Evolutionary conservation across 1,140 invertebrate species (phyloP).

Genomic region (Cepaea nemoralis): DNA sequence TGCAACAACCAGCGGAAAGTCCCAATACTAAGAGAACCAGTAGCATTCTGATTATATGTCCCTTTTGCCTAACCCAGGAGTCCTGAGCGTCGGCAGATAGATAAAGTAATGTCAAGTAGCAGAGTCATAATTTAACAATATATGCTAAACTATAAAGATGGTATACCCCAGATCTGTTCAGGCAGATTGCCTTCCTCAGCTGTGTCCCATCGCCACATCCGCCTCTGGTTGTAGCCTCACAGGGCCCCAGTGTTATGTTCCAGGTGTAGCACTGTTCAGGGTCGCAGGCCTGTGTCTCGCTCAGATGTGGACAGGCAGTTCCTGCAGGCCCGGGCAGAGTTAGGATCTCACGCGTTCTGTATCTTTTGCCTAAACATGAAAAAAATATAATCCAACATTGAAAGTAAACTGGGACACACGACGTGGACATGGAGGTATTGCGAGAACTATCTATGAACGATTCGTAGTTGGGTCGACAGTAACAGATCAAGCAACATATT

Average conservation of each 20-base stretch:
- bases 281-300: slow-evolving; percentile 77
- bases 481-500: too few species aligned
- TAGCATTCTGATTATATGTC: too few species aligned
- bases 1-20: too few species aligned
- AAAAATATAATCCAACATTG: background rate
- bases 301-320: slow-evolving; percentile 76
- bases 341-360: slow-evolving; percentile 75
- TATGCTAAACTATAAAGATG: too few species aligned
- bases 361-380: slow-evolving; percentile 64
- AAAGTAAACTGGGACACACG: background rate
- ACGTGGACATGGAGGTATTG: too few species aligned
- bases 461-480: too few species aligned
- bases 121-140: too few species aligned
- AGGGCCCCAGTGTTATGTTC: slow-evolving; percentile 62
- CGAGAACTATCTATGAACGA: too few species aligned
- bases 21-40: too few species aligned
- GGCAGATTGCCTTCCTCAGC: slow-evolving; percentile 21
- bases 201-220: slow-evolving; percentile 56
- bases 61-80: too few species aligned
- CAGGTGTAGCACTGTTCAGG: slow-evolving; percentile 77
- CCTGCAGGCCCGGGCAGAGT: slow-evolving; percentile 75
- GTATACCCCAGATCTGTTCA: slow-evolving; percentile 33
- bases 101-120: too few species aligned
- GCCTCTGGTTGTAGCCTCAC: slow-evolving; percentile 48
- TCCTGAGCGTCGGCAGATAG: too few species aligned